Base-by-base conservation (phyloP, 2,888 invertebrate genomes). In the Pandemis cinnamomeana region DNA sequence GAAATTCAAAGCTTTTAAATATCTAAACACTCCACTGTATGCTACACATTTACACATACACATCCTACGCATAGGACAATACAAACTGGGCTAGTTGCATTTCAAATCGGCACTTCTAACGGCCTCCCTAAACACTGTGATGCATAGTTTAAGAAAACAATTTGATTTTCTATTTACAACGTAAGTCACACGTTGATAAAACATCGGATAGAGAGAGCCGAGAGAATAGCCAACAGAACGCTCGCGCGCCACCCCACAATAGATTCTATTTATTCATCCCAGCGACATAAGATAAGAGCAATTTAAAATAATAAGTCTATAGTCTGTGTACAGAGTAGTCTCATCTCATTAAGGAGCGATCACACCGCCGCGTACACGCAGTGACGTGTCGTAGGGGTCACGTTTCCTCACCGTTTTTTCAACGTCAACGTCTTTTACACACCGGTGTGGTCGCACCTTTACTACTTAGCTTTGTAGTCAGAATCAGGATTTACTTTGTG, bases 21-120 rank as follows among this genome's bases (percentile, higher is more conserved):
- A 15, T 20, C 13, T 53, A 53, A 55, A 55, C 55, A 55, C 53
- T 53, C 13, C 55, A 55, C 55, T 55, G 51, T 51, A 55, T 20
- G 20, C 53, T 55, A 55, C 20, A 55, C 55, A 55, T 55, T 55
- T 20, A 55, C 55, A 55, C 55, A 55, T 6, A 55, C 55, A n/a
- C 55, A 7, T 13, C 15, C 7, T 15, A 8, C 8, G 20, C 7
- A 51, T n/a, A 20, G 20, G 55, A 20, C 55, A 8, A 4, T 20
- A 55, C 20, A 8, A 15, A 55, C 20, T 20, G 20, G 20, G 20
- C 7, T 20, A 20, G 55, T 55, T 55, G 8, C 55, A 55, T 55
- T 20, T 55, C 1, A 55, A 55, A 51, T n/a, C 13, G 51, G 51
- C 51, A n/a, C 13, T 2, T n/a, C 51, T 6, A 51, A n/a, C 46